A percentile compares a stretch with the other conserved stretches of the same genome.
These are phyloP conservation scores for Ferrisia virgata DNA, from an alignment of 2,888 invertebrate species.

Conservation along the genomic window DNA sequence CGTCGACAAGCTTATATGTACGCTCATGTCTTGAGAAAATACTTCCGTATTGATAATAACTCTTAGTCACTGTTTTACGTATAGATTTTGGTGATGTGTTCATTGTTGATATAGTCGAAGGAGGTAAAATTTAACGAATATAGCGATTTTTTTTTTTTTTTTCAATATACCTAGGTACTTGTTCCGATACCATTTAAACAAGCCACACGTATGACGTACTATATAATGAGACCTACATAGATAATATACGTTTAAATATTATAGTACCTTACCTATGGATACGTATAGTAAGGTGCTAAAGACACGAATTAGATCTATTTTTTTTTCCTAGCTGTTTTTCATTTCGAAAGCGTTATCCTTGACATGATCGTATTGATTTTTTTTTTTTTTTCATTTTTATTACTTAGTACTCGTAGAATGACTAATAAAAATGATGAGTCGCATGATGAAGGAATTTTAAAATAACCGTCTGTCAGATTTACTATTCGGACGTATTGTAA, in stretches of 20 bases:
- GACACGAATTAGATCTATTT: not conserved
- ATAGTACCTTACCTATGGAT: not conserved
- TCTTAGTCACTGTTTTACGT: not conserved
- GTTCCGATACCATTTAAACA: not conserved
- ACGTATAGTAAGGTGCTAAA: not conserved
- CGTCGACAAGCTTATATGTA: not conserved
- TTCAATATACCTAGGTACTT: no score
- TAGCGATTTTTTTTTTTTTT: no score
- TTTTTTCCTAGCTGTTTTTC: not conserved
- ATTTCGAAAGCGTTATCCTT: constrained; percentile 29
- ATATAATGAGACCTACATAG: no score
- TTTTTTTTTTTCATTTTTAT: no score
- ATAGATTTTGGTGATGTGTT: not conserved
- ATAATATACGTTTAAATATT: no score
- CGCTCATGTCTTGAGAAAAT: not conserved
- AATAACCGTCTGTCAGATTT: constrained; percentile 35
- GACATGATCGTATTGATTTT: constrained; percentile 24
- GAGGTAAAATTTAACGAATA: not conserved
- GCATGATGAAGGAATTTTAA: constrained; percentile 38
- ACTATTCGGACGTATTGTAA: constrained; percentile 24
- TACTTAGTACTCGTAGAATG: constrained; percentile 13
- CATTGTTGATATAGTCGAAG: not conserved
- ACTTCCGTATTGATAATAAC: not conserved
- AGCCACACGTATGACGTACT: no score
- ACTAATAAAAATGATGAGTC: constrained; percentile 27